A percentile compares a stretch with the other conserved stretches of the same genome.
Evolutionary conservation across 2,888 invertebrate genomes (phyloP).

Genomic region (Dilophus febrilis): DNA sequence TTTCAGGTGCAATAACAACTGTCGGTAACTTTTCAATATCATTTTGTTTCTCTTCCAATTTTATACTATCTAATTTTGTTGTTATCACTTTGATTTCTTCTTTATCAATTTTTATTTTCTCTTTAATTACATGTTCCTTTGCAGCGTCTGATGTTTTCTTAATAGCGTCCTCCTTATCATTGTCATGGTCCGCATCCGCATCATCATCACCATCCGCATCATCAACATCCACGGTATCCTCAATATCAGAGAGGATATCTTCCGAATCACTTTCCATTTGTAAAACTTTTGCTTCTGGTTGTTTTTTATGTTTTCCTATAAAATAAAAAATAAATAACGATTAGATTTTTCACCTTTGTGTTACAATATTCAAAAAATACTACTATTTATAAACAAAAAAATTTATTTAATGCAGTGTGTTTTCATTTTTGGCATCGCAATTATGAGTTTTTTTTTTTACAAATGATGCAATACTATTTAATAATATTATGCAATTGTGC

Average conservation of each 20-base stretch:
- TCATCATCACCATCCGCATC: background rate
- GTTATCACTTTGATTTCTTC: slow-evolving; percentile 4
- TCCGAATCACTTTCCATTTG: no score
- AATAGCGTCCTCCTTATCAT: background rate
- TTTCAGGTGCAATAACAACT: background rate
- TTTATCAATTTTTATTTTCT: slow-evolving; percentile 8
- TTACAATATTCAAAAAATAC: no score
- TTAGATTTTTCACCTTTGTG: no score
- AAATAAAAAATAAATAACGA: no score
- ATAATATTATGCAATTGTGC: no score
- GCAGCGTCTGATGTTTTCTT: background rate
- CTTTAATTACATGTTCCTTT: background rate
- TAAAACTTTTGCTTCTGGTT: no score
- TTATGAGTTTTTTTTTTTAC: no score
- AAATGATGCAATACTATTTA: no score
- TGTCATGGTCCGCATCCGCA: slow-evolving; percentile 30
- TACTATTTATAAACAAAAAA: no score
- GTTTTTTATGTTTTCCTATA: no score
- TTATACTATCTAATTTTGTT: slow-evolving; percentile 6
- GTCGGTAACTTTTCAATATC: slow-evolving; percentile 16
- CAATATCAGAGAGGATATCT: background rate
- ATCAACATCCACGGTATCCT: background rate
- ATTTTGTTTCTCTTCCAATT: slow-evolving; percentile 21
- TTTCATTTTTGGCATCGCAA: no score
- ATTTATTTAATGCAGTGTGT: no score